A percentile compares a stretch with the other conserved stretches of the same genome.
Evolutionary conservation across 2,888 invertebrate genomes (phyloP).

Genomic region (Ormia ochracea): DNA sequence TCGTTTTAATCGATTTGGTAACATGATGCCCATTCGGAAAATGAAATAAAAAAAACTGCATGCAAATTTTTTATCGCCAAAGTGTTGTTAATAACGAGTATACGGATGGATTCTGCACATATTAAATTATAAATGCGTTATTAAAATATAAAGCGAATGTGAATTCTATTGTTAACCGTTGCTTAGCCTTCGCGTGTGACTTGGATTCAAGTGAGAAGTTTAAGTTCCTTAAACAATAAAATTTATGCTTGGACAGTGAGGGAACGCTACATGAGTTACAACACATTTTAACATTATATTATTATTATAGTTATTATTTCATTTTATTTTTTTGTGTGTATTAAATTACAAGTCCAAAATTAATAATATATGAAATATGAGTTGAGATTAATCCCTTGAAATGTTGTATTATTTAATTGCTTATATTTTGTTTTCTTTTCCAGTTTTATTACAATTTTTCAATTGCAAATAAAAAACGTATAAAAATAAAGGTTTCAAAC

Average conservation of each 20-base stretch:
- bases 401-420: not conserved
- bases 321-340: not conserved
- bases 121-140: not conserved
- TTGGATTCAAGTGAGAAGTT: constrained; percentile 38
- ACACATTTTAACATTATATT: too few species aligned
- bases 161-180: constrained; percentile 47
- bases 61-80: too few species aligned
- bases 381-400: not conserved
- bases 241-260: not conserved
- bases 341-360: constrained; percentile 24
- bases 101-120: too few species aligned
- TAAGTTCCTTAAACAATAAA: constrained; percentile 48
- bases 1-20: too few species aligned
- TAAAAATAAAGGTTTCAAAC: constrained; percentile 35
- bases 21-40: too few species aligned
- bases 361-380: not conserved
- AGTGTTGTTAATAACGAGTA: too few species aligned
- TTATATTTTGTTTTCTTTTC: constrained; percentile 19
- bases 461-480: constrained; percentile 50
- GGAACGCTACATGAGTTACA: not conserved
- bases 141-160: constrained; percentile 18
- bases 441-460: constrained; percentile 56
- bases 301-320: not conserved
- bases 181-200: constrained; percentile 58
- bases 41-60: too few species aligned